Percentiles rank a stretch among this genome's conserved stretches.
Conservation (phyloP, 2,797 vertebrate genomes). For the Chloroceryle inda region DNA sequence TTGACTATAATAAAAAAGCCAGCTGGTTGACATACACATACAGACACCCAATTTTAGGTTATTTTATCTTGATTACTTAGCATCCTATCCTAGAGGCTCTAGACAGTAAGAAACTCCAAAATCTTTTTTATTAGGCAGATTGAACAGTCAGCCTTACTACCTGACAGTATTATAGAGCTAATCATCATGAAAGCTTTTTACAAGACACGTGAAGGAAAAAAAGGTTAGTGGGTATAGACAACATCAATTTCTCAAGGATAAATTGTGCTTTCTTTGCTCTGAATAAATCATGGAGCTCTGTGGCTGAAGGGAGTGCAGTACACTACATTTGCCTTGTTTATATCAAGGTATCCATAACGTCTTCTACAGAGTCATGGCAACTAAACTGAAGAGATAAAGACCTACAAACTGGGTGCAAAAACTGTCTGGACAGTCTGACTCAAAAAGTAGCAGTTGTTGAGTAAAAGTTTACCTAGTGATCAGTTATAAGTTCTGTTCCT, state of each 20-base stretch:
- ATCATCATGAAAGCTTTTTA: background rate
- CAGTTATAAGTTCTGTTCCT: background rate
- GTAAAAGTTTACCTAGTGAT: background rate
- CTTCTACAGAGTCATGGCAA: background rate
- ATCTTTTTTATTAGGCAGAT: background rate
- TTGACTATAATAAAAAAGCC: background rate
- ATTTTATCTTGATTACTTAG: background rate
- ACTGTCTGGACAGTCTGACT: background rate
- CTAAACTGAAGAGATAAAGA: background rate
- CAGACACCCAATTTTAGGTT: background rate
- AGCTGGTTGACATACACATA: accelerated
- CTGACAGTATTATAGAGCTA: background rate
- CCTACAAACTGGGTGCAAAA: background rate
- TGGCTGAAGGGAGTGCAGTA: background rate
- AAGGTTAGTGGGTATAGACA: background rate
- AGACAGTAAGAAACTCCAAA: background rate
- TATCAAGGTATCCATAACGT: background rate
- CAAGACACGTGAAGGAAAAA: background rate
- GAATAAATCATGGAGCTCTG: background rate
- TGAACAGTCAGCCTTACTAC: background rate
- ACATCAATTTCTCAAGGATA: background rate
- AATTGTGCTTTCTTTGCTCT: background rate
- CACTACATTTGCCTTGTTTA: background rate
- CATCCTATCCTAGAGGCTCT: background rate
- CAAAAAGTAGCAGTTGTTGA: background rate